phyloP scores from a whole-genome alignment of 2,888 invertebrate species.

The Temnothorax rugatulus region DNA sequence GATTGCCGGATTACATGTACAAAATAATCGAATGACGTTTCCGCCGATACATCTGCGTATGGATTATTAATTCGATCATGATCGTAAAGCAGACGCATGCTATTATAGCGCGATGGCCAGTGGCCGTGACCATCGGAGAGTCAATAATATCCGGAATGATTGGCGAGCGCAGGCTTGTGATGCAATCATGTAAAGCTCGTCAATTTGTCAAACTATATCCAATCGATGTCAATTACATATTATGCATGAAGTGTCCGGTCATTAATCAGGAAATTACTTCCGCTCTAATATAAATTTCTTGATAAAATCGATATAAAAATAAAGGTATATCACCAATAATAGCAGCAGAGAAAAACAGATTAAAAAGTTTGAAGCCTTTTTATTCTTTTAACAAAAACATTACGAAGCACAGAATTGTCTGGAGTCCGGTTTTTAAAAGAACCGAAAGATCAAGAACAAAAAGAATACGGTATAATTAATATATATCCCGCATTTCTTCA shows the following conservation, averaged over 20 bases:
- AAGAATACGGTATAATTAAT: not conserved
- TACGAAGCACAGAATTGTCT: not conserved
- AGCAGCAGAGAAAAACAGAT: not conserved
- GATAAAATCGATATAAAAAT: slow-evolving; percentile 44
- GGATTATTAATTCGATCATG: slow-evolving; percentile 17
- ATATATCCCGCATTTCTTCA: not conserved
- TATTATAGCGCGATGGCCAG: slow-evolving; percentile 81
- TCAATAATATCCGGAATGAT: slow-evolving; percentile 70
- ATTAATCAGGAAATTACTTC: slow-evolving; percentile 50
- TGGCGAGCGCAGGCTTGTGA: slow-evolving; percentile 58
- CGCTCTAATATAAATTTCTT: slow-evolving; percentile 35
- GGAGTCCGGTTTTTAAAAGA: not conserved
- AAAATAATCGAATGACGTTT: not conserved
- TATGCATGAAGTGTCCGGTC: slow-evolving; percentile 24
- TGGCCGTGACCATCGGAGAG: slow-evolving; percentile 65
- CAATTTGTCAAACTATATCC: slow-evolving; percentile 72
- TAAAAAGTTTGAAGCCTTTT: not conserved
- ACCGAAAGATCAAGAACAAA: not conserved
- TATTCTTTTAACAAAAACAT: not conserved
- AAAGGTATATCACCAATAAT: not conserved
- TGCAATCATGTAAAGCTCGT: slow-evolving; percentile 68
- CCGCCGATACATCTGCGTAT: not conserved
- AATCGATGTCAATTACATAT: slow-evolving; percentile 73
- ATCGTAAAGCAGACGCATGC: slow-evolving; percentile 4
- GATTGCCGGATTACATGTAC: not conserved